Evolutionary conservation across 2,113 vertebrate species (phyloP).

Genomic region (Lagopus muta): DNA sequence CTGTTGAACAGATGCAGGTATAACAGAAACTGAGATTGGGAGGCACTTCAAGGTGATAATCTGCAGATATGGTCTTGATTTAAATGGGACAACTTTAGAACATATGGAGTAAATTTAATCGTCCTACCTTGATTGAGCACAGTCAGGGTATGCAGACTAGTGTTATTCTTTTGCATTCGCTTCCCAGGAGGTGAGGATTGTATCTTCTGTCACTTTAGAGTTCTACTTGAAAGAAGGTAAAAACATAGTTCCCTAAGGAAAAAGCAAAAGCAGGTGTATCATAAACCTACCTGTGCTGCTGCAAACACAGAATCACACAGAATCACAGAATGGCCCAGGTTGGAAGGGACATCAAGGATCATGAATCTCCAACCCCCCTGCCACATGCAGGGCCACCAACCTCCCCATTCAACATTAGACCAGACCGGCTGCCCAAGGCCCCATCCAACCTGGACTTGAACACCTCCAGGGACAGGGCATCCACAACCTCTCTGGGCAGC

Average conservation of each 20-base stretch:
- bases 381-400: too few species aligned
- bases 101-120: constrained; percentile 73
- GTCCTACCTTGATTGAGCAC: constrained; percentile 66
- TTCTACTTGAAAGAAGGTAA: constrained; percentile 51
- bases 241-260: constrained; percentile 46
- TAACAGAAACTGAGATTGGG: constrained; percentile 42
- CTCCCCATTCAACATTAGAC: too few species aligned
- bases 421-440: too few species aligned
- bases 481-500: too few species aligned
- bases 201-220: constrained; percentile 38
- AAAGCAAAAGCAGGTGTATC: constrained; percentile 60
- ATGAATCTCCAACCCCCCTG: too few species aligned
- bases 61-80: constrained; percentile 65
- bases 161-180: constrained; percentile 55
- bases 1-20: constrained; percentile 61
- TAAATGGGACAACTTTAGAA: constrained; percentile 70
- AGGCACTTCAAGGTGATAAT: constrained; percentile 54
- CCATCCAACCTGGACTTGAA: too few species aligned
- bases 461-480: too few species aligned
- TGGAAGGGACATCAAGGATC: too few species aligned
- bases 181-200: constrained; percentile 41
- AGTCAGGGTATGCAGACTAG: constrained; percentile 60
- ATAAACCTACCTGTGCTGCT: constrained; percentile 52
- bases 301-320: neutral
- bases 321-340: too few species aligned